Base-by-base conservation (phyloP, 53 echinoderm and acorn worm genomes). In the Temnopleurus reevesii region DNA sequence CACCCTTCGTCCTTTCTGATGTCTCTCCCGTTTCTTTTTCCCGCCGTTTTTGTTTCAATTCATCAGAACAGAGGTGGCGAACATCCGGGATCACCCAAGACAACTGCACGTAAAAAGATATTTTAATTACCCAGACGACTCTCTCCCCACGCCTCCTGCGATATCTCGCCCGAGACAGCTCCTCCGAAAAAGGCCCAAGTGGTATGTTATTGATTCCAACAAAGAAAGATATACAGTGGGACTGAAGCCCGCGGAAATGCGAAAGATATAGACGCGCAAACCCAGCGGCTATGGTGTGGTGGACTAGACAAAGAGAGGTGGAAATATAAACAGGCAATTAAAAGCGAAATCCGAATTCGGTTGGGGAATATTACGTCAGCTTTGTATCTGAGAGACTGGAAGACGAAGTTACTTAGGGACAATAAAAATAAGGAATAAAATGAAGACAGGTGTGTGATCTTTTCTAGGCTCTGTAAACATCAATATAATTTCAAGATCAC, bases 201-300 rank as follows among this genome's bases (percentile, higher is more conserved):
- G 63, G 34, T 63, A 63, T 63, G 63, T 63, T 63, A 63, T 63
- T 63, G 63, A 63, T 63, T 63, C 63, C 63, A 12, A 17, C 10
- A 63, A 31, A 30, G 15, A 63, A 63, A 30, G 34, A 17, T 31
- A 4, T 34, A 33, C 15, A 3, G 63, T 63, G 31, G 9, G 17
- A 63, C 21, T 29, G 30, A 63, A 63, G 33, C 63, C 34, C 34
- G 34, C 17, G 34, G 31, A 63, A 63, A 63, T 6, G 63, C 18
- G 63, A 63, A 63, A 34, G 34, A 63, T 63, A 63, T 63, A 31
- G 34, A n/a, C n/a, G n/a, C 33, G 30, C 34, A 63, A 63, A 2
- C 31, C 31, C 63, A 34, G 3, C 30, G 63, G 63, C n/a, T 63
- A 29, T 31, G n/a, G n/a, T n/a, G 63, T 15, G 63, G 23, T 34